Evolutionary conservation across 1,140 invertebrate genomes (phyloP), one percentile per base, ranked within the genome.

Genomic region (Drosophila elegans): DNA sequence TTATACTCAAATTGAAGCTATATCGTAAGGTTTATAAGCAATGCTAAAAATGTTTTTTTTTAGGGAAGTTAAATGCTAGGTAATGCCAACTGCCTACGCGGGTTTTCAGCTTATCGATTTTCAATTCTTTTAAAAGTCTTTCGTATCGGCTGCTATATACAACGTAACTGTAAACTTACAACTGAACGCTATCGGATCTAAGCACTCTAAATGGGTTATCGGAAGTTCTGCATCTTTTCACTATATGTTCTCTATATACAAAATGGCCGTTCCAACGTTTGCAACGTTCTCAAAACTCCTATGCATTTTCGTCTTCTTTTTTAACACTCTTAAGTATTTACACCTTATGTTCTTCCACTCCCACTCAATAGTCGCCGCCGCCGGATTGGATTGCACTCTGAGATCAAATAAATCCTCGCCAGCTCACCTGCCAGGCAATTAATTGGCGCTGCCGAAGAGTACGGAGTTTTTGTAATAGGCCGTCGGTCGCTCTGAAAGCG

Each of bases 401-500:
- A 91, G 90, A 91, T 91, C 90, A 72, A 49, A 83, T 61, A 44
- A 63, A 66, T 74, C 64, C 64, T 12, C 4, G 61, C 60, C 39
- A 74, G 67, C 76, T 79, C 72, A 62, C 67, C 63, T 55, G 36
- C 12, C 38, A 55, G 51, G 44, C 39, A 36, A 34, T 95, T 97
- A 97, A 94, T 96, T 97, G 86, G 96, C 96, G 81, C 96, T 96
- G 73, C 95, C 96, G 91, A 97, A 97, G 51, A 97, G 93, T 66
- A 97, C 96, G 11, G 96, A 97, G 92, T 96, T 97, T 93, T 97
- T 97, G 94, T 97, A 97, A 93, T 97, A 97, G 72, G 95, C 94
- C 79, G 94, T 93, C 38, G 94, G 82, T 81, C 95, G 94, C 84
- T 97, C 96, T 92, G 96, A 96, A 72, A 97, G 94, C 32, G 96